Evolutionary conservation across 2,797 vertebrate species (phyloP).

Genomic region (Scleropages formosus): DNA sequence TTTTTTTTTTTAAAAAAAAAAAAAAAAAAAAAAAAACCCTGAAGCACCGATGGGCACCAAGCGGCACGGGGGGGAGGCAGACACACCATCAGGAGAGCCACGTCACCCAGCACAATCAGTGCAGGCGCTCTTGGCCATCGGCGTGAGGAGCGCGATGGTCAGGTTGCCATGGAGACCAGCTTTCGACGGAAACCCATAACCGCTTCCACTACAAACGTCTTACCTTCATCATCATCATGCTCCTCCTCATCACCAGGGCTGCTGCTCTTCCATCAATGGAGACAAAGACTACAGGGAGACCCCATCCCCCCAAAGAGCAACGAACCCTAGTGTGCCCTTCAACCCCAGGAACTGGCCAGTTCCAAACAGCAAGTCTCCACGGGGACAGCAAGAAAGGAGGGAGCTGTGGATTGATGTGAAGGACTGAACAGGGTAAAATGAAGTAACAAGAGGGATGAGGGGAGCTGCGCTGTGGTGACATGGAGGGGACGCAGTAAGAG

Average conservation of each 20-base stretch:
- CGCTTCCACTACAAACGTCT: background rate
- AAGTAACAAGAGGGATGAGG: background rate
- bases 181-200: background rate
- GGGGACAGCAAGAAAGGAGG: background rate
- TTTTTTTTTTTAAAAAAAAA: no score
- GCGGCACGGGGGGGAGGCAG: conserved; percentile 11
- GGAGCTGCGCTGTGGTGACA: background rate
- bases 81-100: background rate
- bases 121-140: conserved; percentile 6
- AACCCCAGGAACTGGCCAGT: no score
- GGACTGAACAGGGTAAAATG: background rate
- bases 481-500: no score
- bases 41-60: conserved; percentile 19
- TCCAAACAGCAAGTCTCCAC: background rate
- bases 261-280: background rate
- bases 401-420: background rate
- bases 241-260: background rate
- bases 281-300: background rate
- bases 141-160: background rate
- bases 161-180: conserved; percentile 15
- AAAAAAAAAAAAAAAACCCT: conserved; percentile 19
- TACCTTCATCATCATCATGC: no score
- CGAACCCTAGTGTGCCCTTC: no score
- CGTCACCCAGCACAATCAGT: conserved; percentile 16
- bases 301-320: no score